Conservation (phyloP, 2,888 invertebrate genomes). For the Blastobasis lacticolella region DNA sequence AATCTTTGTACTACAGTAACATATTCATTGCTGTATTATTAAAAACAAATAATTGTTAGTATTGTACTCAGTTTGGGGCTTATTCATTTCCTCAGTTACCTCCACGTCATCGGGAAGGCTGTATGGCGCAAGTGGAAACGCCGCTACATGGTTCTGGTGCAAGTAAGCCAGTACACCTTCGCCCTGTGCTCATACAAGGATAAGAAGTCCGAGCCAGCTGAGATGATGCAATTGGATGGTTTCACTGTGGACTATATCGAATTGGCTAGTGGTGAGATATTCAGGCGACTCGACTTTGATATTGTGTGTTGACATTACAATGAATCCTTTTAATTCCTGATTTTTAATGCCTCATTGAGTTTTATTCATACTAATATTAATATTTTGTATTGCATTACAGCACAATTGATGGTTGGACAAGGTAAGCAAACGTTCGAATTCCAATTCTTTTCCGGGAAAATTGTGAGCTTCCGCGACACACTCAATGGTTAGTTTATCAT, state of each 20-base stretch:
- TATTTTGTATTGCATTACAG: constrained; percentile 58
- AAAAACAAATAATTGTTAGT: too few relatives aligned
- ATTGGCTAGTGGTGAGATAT: constrained; percentile 86
- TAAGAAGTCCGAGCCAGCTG: constrained; percentile 98
- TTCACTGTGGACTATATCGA: constrained; percentile 99
- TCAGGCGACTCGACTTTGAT: neutral
- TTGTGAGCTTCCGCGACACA: too few relatives aligned
- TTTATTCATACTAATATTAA: constrained; percentile 6
- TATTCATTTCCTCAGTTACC: constrained; percentile 70
- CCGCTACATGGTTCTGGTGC: constrained; percentile 97
- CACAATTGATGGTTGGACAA: constrained; percentile 94
- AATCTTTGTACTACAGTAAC: too few relatives aligned
- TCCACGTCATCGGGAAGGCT: constrained; percentile 92
- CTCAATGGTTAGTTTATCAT: too few relatives aligned
- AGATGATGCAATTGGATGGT: constrained; percentile 99
- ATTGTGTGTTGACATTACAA: too few relatives aligned
- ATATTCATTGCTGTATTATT: too few relatives aligned
- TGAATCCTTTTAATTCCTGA: too few relatives aligned
- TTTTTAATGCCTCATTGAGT: too few relatives aligned
- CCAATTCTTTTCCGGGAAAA: too few relatives aligned
- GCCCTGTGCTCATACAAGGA: constrained; percentile 99
- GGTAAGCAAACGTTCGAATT: constrained; percentile 69
- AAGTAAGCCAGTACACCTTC: constrained; percentile 99
- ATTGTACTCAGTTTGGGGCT: neutral
- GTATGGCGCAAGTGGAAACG: constrained; percentile 99